Evolutionary conservation across 1,140 invertebrate species (phyloP), one percentile per base, ranked within the genome.

Genomic region (Diorhabda sublineata): DNA sequence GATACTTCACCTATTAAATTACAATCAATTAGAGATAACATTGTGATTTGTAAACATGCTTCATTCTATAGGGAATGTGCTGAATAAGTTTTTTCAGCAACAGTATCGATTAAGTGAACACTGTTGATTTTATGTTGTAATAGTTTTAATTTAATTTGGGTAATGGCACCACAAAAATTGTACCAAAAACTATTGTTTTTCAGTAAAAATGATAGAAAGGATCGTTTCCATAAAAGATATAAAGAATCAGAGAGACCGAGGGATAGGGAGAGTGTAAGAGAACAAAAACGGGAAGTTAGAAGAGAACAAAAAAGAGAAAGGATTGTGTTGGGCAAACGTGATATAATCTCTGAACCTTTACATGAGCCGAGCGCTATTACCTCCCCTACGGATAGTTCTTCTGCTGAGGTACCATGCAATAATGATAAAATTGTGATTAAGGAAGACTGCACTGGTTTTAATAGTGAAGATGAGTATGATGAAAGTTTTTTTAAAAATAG

Each of bases 381-480:
- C 61, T 63, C 73, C 45, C 66, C 71, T 45, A 58, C 61, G 60
- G 72, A 69, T 59, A 74, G 74, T 70, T 59, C 71, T n/a, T 58
- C 67, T 43, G 67, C 43, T 67, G 71, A 72, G 58, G 76, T 75
- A 59, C 69, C 73, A 11, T 73, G 69, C 71, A 77, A 75, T 71
- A 76, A 73, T 62, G 74, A 71, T 66, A 75, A 78, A 65, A 69
- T 71, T 56, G 69, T 68, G 6, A 72, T 71, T 42, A 70, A 72
- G 64, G 80, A 81, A 72, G 80, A 81, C 63, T 74, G 77, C 7
- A 81, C 77, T 69, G 80, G 80, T 2, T 81, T 79, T 62, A 81
- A 81, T 72, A 81, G 80, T 69, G 80, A 81, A 69, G 80, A 81
- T 74, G 80, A 81, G 69, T 81, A 81, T 76, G 78, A 77, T 66